A percentile compares a stretch with the other conserved stretches of the same genome.
These are phyloP conservation scores for Tapirus indicus DNA, from an alignment of 2,797 vertebrate species.

Conservation along the genomic window DNA sequence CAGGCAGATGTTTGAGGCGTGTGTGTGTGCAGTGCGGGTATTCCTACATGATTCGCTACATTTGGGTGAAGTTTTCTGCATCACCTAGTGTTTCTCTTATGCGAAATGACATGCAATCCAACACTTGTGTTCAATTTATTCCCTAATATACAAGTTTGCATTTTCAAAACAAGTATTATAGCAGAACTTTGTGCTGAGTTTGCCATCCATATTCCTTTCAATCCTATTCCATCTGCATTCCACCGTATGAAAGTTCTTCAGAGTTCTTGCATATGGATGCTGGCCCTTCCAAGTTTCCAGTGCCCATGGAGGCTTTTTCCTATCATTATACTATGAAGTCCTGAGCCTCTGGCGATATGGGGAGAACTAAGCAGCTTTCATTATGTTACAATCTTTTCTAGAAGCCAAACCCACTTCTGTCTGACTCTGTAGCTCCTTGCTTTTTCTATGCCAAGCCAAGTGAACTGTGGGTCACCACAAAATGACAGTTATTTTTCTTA, in stretches of 20 bases:
- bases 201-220: background rate
- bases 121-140: background rate
- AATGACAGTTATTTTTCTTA: background rate
- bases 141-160: background rate
- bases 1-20: background rate
- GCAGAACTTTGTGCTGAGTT: background rate
- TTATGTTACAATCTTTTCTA: background rate
- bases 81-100: background rate
- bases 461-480: background rate
- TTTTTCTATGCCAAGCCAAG: background rate
- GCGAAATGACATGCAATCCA: background rate
- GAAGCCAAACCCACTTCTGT: background rate
- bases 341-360: background rate
- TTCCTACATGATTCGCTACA: background rate
- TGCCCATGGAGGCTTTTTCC: background rate
- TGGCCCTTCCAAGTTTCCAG: background rate
- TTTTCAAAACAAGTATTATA: background rate
- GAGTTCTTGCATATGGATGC: background rate
- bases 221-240: background rate
- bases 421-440: background rate
- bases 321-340: background rate
- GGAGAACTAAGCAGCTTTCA: background rate
- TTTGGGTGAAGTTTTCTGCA: background rate
- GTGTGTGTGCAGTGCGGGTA: background rate
- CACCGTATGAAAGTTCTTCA: background rate